phyloP scores from a whole-genome alignment of 92 coral and sea anemone species.

The Paramuricea clavata region DNA sequence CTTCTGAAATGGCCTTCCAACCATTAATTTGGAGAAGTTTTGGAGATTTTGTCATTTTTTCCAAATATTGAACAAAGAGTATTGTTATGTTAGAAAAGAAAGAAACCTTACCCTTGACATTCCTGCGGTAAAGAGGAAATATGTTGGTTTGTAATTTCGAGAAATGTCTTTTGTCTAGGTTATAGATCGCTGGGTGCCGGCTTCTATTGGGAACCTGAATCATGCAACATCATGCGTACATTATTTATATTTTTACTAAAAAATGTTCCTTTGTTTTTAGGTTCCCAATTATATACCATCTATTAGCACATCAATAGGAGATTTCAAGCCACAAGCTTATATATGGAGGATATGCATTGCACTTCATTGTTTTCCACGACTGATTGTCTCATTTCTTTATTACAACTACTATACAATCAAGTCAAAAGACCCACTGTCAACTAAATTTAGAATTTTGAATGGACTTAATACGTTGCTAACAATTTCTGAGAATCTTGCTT shows the following conservation, averaged over 20 bases:
- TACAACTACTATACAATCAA: slow-evolving; percentile 70
- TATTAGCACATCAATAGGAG: slow-evolving; percentile 96
- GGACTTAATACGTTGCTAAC: slow-evolving; percentile 61
- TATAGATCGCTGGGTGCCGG: no score
- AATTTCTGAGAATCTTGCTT: slow-evolving; percentile 82
- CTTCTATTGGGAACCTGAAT: no score
- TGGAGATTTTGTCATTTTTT: no score
- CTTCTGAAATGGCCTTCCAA: no score
- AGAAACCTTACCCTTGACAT: no score
- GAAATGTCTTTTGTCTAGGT: no score
- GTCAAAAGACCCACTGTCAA: slow-evolving; percentile 45
- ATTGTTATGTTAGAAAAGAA: no score
- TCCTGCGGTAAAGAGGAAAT: no score
- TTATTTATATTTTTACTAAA: background rate
- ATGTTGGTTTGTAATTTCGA: no score
- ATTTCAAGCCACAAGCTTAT: slow-evolving; percentile 85
- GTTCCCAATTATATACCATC: slow-evolving; percentile 96
- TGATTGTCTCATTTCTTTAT: slow-evolving; percentile 55
- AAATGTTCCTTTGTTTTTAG: slow-evolving; percentile 45
- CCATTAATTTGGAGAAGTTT: no score
- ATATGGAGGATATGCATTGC: slow-evolving; percentile 96
- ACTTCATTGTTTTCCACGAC: slow-evolving; percentile 81
- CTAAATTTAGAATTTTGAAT: slow-evolving; percentile 72
- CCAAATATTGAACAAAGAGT: no score
- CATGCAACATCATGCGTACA: no score